Conservation (phyloP, 53 echinoderm and acorn worm species). For the Holothuria scabra region DNA sequence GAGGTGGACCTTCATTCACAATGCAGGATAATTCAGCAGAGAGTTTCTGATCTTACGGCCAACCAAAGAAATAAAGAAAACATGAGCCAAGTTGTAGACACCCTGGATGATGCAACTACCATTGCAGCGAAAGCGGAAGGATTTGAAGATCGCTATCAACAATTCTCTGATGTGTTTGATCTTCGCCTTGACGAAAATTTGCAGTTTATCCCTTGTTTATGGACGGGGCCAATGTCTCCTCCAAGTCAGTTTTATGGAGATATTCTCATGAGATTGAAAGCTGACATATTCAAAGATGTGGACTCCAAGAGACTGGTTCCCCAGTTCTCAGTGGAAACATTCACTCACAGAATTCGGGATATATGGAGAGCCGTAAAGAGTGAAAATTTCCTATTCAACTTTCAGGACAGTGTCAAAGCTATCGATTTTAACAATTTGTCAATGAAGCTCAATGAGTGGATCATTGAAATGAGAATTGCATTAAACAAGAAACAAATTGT, state of each 20-base stretch:
- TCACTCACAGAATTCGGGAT: conserved; percentile 25
- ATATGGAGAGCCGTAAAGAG: conserved; percentile 7
- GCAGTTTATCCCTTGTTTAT: not conserved
- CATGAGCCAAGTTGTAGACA: not conserved
- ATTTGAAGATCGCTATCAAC: not conserved
- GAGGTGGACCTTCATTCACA: conserved; percentile 1
- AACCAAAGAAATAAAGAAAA: conserved; percentile 1
- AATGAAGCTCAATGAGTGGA: conserved; percentile 15
- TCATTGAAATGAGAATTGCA: conserved; percentile 3
- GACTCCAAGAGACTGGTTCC: not conserved
- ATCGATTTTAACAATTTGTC: conserved; percentile 19
- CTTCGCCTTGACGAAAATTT: not conserved
- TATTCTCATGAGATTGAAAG: not conserved
- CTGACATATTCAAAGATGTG: not conserved
- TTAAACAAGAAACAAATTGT: not conserved
- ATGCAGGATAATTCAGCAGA: conserved; percentile 25
- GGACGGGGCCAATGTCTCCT: conserved; percentile 18
- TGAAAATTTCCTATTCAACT: conserved; percentile 27
- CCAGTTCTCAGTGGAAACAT: not conserved
- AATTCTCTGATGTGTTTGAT: conserved; percentile 17
- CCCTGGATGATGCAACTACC: not conserved
- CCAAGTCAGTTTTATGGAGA: not conserved
- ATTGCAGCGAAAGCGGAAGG: conserved; percentile 2
- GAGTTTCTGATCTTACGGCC: conserved; percentile 6
- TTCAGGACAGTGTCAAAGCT: conserved; percentile 22